These are phyloP conservation scores for Rhamphomyia laevipes DNA, from an alignment of 2,888 invertebrate genomes.

Conservation along the genomic window DNA sequence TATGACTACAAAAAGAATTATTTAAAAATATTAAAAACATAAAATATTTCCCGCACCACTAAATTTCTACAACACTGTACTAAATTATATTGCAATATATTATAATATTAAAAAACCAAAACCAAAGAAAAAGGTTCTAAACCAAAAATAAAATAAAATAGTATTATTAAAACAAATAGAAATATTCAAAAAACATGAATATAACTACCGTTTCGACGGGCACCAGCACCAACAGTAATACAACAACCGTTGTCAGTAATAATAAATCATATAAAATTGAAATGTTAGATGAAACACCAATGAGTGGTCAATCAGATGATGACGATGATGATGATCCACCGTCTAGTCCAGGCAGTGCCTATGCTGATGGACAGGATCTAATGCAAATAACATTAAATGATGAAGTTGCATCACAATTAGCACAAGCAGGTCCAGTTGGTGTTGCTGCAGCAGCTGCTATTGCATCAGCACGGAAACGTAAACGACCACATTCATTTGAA, in stretches of 20 bases:
- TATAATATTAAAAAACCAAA: not conserved
- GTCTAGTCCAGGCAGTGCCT: conserved; percentile 64
- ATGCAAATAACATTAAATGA: conserved; percentile 78
- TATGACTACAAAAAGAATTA: no score
- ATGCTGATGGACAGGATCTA: conserved; percentile 72
- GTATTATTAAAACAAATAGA: not conserved
- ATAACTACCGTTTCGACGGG: conserved; percentile 34
- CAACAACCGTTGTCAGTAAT: conserved; percentile 18
- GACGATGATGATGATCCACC: conserved; percentile 80
- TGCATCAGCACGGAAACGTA: conserved; percentile 88
- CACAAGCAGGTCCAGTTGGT: conserved; percentile 94
- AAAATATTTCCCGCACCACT: no score
- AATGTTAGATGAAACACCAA: conserved; percentile 52
- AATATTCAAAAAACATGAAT: conserved; percentile 22
- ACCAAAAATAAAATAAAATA: not conserved
- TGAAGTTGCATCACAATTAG: conserved; percentile 91
- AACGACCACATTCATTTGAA: conserved; percentile 91
- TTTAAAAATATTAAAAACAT: no score
- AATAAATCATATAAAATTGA: conserved; percentile 53
- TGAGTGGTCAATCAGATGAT: conserved; percentile 57
- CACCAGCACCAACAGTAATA: conserved; percentile 19
- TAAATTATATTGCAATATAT: no score
- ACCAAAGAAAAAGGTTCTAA: not conserved
- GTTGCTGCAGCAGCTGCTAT: conserved; percentile 96
- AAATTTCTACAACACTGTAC: no score